phyloP scores from a whole-genome alignment of 2,888 invertebrate species.

The Euproctis similis region DNA sequence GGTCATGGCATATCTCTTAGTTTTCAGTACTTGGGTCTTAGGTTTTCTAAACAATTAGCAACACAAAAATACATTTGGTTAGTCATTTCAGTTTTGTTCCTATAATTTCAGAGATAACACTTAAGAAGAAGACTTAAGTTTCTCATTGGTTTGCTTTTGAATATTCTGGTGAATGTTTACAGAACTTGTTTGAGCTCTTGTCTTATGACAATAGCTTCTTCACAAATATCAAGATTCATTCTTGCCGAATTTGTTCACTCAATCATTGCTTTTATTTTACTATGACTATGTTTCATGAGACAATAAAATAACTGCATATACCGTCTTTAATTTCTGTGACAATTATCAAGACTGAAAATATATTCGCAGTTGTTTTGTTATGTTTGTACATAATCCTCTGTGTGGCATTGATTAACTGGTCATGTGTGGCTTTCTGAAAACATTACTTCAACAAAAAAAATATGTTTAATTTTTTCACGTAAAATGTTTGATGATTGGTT shows the following conservation, averaged over 20 bases:
- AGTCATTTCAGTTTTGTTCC: too few relatives aligned
- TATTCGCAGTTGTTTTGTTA: slow-evolving; percentile 12
- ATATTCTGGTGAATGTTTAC: too few relatives aligned
- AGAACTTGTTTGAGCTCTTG: too few relatives aligned
- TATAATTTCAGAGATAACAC: too few relatives aligned
- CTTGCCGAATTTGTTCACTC: slow-evolving; percentile 12
- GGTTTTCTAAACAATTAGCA: too few relatives aligned
- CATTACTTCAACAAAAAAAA: slow-evolving; percentile 10
- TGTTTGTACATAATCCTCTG: slow-evolving; percentile 10
- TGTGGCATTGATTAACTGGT: slow-evolving; percentile 18
- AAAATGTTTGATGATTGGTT: slow-evolving; percentile 17
- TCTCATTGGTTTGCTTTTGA: too few relatives aligned
- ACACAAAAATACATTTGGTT: too few relatives aligned
- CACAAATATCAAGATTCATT: too few relatives aligned
- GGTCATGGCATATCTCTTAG: too few relatives aligned
- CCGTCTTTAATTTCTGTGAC: background rate
- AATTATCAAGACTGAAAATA: background rate
- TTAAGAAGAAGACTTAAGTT: too few relatives aligned
- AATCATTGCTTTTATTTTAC: slow-evolving; percentile 18
- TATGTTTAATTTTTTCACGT: slow-evolving; percentile 1
- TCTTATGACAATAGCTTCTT: too few relatives aligned
- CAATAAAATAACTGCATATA: background rate
- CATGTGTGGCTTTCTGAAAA: slow-evolving; percentile 27
- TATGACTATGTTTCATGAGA: slow-evolving; percentile 10
- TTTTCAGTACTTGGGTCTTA: too few relatives aligned